A percentile compares a stretch with the other conserved stretches of the same genome.
These are phyloP conservation scores for Amphipoea lucens DNA, from an alignment of 2,888 invertebrate genomes.

Conservation along the genomic window DNA sequence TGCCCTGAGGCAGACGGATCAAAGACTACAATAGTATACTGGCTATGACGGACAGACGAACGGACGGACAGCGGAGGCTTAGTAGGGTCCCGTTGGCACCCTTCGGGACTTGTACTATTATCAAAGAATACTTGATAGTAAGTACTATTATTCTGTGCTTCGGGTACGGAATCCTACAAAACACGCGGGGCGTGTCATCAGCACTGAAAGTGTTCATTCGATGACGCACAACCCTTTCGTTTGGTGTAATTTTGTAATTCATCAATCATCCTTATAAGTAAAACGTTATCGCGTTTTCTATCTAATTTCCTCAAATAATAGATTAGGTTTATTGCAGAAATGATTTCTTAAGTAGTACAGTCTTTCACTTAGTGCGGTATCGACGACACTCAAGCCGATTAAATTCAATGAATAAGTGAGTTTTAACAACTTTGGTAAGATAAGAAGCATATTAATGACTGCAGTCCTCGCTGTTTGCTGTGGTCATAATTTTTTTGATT, in stretches of 20 bases:
- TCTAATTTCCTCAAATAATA: conserved; percentile 30
- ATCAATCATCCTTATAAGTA: conserved; percentile 11
- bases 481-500: not conserved
- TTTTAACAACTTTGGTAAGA: not conserved
- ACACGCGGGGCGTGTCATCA: not conserved
- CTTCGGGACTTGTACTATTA: no score
- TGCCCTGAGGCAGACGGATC: no score
- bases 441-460: no score
- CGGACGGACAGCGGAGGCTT: no score
- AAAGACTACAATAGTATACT: no score
- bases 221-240: conserved; percentile 7
- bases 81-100: no score
- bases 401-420: not conserved
- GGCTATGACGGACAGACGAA: no score
- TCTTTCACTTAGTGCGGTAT: not conserved
- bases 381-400: not conserved
- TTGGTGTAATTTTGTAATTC: not conserved
- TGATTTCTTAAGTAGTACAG: conserved; percentile 21
- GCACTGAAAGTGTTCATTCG: not conserved
- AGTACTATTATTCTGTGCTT: no score
- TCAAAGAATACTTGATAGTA: no score
- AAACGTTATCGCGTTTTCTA: conserved; percentile 2
- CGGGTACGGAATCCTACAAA: not conserved
- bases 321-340: conserved; percentile 37
- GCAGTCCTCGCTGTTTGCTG: not conserved